Evolutionary conservation across 2,888 invertebrate species (phyloP), one percentile per base, ranked within the genome.

Genomic region (Pammene aurita): DNA sequence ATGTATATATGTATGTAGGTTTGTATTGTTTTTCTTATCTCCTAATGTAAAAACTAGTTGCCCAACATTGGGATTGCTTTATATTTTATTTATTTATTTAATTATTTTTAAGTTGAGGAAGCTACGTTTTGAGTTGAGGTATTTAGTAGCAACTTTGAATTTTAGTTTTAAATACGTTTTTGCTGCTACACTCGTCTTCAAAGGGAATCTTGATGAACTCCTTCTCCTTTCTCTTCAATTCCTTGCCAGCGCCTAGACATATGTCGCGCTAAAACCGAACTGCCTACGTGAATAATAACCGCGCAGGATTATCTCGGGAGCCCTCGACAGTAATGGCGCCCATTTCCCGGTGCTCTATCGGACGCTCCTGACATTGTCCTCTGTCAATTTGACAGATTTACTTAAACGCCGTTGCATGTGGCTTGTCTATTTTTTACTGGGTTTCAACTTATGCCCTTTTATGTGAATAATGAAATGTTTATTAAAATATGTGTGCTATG

Each of bases 251-350:
- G 46, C 46, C 46, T 48, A 50, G 11, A 11, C 50, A 50, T 26
- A 26, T 50, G 9, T 26, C 34, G 54, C 54, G 34, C 34, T 54
- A 34, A 52, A 50, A 50, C 50, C 16, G 34, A n/a, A 35, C 52
- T 44, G 18, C 52, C 58, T 52, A 66, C 62, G 16, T 78, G 76
- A 78, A 75, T 79, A 79, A 79, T 78, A 74, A 72, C 71, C 67
- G 66, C 66, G 66, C 56, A 63, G 75, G 77, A 80, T 80, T 76
- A 80, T 80, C 78, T 75, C 65, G 13, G 72, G 71, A 44, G 69
- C 67, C 73, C 72, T 70, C 73, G 79, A 78, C 79, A 77, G 73
- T 77, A 77, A 76, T 80, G 72, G 74, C 72, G 67, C 71, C 71
- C 65, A 67, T 72, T 77, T 75, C 75, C 74, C 71, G 65, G 75